A percentile compares a stretch with the other conserved stretches of the same genome.
phyloP scores from a whole-genome alignment of 2,797 vertebrate species.

The Parauchenoglanis punctatus region DNA sequence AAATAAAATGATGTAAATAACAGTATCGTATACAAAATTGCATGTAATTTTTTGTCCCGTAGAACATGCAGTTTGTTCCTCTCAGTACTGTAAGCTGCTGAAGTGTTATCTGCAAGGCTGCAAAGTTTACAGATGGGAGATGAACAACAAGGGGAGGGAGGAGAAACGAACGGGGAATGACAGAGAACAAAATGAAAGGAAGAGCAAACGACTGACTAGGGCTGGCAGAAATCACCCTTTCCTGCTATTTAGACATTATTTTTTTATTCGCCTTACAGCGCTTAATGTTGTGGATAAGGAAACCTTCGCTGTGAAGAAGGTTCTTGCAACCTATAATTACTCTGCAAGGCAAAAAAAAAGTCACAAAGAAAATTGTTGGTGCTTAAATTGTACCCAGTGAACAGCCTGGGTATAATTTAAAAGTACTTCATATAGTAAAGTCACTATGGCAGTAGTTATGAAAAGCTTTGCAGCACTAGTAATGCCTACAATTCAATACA shows the following conservation, averaged over 20 bases:
- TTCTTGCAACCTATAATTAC: slow-evolving; percentile 28
- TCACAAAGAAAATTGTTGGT: slow-evolving; percentile 33
- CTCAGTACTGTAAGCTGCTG: neutral
- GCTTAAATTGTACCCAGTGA: slow-evolving; percentile 15
- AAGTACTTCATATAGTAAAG: slow-evolving; percentile 13
- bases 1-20: slow-evolving; percentile 16
- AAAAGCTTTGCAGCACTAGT: neutral
- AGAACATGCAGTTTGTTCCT: neutral
- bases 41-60: neutral
- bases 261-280: slow-evolving; percentile 8
- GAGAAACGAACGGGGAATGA: slow-evolving; percentile 24
- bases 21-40: neutral
- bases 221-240: slow-evolving; percentile 5
- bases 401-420: slow-evolving; percentile 27
- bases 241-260: neutral
- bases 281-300: neutral
- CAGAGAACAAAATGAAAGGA: slow-evolving; percentile 18
- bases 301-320: neutral
- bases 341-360: slow-evolving; percentile 22
- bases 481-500: neutral
- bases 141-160: neutral
- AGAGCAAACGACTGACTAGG: neutral
- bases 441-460: slow-evolving; percentile 8
- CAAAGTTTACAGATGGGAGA: slow-evolving; percentile 33
- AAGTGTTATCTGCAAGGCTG: slow-evolving; percentile 13